phyloP scores from a whole-genome alignment of 2,113 vertebrate species.

The Nematolebias whitei region DNA sequence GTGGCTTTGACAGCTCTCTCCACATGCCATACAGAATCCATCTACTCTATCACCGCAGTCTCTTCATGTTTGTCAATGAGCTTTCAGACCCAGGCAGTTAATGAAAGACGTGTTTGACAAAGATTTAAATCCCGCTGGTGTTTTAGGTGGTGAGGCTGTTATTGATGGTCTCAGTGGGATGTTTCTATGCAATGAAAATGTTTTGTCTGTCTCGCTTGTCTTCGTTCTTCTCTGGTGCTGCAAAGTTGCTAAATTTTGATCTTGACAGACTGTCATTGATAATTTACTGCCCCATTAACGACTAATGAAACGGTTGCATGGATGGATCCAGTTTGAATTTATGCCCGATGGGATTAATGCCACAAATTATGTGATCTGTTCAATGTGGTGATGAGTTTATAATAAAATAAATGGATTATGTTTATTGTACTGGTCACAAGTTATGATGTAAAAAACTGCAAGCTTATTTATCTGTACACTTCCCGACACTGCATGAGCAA shows the following conservation, averaged over 20 bases:
- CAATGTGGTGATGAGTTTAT: not conserved
- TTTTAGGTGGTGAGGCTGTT: slow-evolving; percentile 13
- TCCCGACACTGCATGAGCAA: no score
- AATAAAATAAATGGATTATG: not conserved
- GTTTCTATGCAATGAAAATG: slow-evolving; percentile 13
- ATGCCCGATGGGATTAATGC: slow-evolving; percentile 13
- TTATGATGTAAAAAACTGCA: not conserved
- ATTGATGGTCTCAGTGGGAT: slow-evolving; percentile 17
- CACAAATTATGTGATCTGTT: slow-evolving; percentile 10
- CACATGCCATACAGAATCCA: not conserved
- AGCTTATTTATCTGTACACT: not conserved
- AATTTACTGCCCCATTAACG: slow-evolving; percentile 8
- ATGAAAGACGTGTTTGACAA: slow-evolving; percentile 21
- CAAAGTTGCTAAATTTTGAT: slow-evolving; percentile 8
- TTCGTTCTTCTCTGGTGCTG: not conserved
- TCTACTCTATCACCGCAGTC: not conserved
- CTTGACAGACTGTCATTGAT: slow-evolving; percentile 36
- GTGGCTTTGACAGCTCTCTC: not conserved
- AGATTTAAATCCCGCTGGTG: slow-evolving; percentile 2
- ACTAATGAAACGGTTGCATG: slow-evolving; percentile 20
- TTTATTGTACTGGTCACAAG: not conserved
- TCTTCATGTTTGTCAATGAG: slow-evolving; percentile 11
- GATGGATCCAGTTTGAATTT: slow-evolving; percentile 6
- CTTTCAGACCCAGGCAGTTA: not conserved
- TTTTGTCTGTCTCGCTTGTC: slow-evolving; percentile 6